These are phyloP conservation scores for Gambusia affinis DNA, from an alignment of 2,113 vertebrate genomes.

Conservation along the genomic window DNA sequence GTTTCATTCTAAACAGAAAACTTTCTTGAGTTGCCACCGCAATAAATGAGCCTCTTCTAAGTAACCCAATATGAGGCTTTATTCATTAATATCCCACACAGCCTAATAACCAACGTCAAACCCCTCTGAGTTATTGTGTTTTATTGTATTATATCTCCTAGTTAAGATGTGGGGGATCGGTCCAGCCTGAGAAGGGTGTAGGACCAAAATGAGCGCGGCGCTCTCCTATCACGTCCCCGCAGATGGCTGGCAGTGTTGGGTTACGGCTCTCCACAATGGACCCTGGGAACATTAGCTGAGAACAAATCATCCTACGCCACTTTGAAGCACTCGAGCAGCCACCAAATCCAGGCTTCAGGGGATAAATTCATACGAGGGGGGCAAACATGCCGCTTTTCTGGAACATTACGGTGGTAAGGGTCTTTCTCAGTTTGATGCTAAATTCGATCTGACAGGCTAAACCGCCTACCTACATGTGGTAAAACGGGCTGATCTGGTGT, in stretches of 20 bases:
- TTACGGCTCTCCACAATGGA: slow-evolving; percentile 74
- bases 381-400: slow-evolving; percentile 21
- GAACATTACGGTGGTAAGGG: slow-evolving; percentile 15
- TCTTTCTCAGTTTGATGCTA: slow-evolving; percentile 30
- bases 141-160: slow-evolving; percentile 58
- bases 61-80: slow-evolving; percentile 53
- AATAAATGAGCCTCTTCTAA: slow-evolving; percentile 23
- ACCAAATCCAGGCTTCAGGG: slow-evolving; percentile 49
- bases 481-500: slow-evolving; percentile 30
- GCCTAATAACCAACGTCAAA: slow-evolving; percentile 29
- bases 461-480: slow-evolving; percentile 20
- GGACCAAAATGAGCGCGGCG: slow-evolving; percentile 60
- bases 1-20: slow-evolving; percentile 25
- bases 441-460: slow-evolving; percentile 51
- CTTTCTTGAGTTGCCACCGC: slow-evolving; percentile 32
- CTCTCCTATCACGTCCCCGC: slow-evolving; percentile 75
- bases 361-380: slow-evolving; percentile 38
- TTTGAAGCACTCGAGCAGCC: slow-evolving; percentile 37
- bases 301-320: slow-evolving; percentile 71
- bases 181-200: slow-evolving; percentile 32
- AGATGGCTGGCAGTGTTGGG: slow-evolving; percentile 74
- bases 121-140: slow-evolving; percentile 57
- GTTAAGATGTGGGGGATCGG: slow-evolving; percentile 35
- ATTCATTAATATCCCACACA: slow-evolving; percentile 48
- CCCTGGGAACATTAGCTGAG: slow-evolving; percentile 73